Conservation (phyloP, 2,113 vertebrate species). For the Dasypus novemcinctus region DNA sequence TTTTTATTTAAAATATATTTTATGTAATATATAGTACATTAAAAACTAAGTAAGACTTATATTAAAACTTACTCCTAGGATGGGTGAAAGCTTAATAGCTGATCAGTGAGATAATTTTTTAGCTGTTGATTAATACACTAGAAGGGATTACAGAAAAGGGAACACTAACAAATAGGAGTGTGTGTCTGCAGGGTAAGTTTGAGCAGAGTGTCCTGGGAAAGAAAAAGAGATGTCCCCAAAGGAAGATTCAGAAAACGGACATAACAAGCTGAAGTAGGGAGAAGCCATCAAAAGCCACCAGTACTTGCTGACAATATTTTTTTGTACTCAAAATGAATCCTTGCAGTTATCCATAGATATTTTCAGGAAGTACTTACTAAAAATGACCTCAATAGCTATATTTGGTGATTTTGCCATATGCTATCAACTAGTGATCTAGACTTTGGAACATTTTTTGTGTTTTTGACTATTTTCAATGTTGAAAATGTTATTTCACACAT, state of each 20-base stretch:
- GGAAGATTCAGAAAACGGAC: not conserved
- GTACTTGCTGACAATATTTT: not conserved
- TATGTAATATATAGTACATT: not conserved
- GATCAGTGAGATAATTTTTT: not conserved
- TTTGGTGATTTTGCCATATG: constrained; percentile 55
- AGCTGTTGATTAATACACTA: not conserved
- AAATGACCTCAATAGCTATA: constrained; percentile 47
- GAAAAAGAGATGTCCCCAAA: not conserved
- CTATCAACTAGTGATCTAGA: constrained; percentile 31
- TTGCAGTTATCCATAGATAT: not conserved
- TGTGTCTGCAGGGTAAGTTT: rapidly evolving
- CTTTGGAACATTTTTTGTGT: constrained; percentile 27
- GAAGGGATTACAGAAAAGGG: not conserved
- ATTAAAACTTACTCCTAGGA: not conserved
- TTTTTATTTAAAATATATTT: not conserved
- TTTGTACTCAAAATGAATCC: not conserved
- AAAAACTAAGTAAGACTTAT: not conserved
- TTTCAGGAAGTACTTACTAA: constrained; percentile 32
- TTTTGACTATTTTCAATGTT: constrained; percentile 60
- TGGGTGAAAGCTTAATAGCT: not conserved
- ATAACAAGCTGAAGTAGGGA: not conserved
- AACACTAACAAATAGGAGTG: not conserved
- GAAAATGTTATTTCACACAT: constrained; percentile 68
- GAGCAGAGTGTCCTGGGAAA: not conserved
- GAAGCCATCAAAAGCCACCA: not conserved